Base-by-base conservation (phyloP, 2,113 vertebrate species). In the Hucho hucho region DNA sequence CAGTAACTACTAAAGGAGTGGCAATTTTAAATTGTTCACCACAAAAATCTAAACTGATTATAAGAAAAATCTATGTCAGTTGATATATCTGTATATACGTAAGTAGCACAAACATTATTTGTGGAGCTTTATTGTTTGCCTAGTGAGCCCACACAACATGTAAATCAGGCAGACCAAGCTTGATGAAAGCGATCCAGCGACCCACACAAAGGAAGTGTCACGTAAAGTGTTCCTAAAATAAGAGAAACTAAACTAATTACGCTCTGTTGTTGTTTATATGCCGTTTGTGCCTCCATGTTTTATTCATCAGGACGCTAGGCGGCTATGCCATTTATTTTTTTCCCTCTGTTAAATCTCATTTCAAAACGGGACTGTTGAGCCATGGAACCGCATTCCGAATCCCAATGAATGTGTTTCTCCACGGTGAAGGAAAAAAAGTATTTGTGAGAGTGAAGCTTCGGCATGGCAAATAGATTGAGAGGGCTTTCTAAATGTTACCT, bases 321-420 rank as follows among this genome's bases (percentile, higher is more conserved):
- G 64, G 79, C 79, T 85, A 66, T 77, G 78, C 82, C 82, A 77
- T 87, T 61, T 37, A 3, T 59, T 28, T 28, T 12, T 56, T 65
- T 64, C 32, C 26, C 61, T 64, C 43, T 49, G 63, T 69, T 75
- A 81, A 79, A 84, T 81, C 70, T 59, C 25, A 92, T 92, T 89
- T 92, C 86, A 90, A 90, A 88, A 89, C 82, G 86, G 79, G 83
- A 84, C 76, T 87, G 87, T 85, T 80, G 87, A 91, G 89, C 86
- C 79, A 75, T 88, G 80, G 78, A 81, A 86, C 72, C 65, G 81
- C 83, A 76, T 74, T 83, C 79, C 64, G 81, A 91, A 92, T 93
- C 83, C 82, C 89, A 90, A 90, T 92, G 90, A 92, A 89, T 81
- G 85, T 88, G 85, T 87, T 91, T 88, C 84, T 83, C 47, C 13